Percentiles rank a stretch among this genome's conserved stretches.
Evolutionary conservation across 92 coral and sea anemone species (phyloP).

Genomic region (Actinostola sp.): DNA sequence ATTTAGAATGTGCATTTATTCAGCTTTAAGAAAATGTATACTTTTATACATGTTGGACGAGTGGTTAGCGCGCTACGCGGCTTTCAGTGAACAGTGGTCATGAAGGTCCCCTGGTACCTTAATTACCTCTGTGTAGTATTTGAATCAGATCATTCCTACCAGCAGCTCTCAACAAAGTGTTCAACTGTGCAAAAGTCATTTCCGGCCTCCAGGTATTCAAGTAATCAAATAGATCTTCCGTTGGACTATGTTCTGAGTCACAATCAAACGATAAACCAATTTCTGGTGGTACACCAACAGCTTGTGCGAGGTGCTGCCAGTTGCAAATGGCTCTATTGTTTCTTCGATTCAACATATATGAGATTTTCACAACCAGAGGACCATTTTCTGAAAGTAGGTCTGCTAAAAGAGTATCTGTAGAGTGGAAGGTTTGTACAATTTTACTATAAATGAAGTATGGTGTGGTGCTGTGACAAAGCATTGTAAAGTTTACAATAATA

Average conservation of each 20-base stretch:
- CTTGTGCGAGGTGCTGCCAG: conserved; percentile 57
- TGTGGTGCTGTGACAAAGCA: no score
- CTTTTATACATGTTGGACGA: no score
- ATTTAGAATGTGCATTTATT: no score
- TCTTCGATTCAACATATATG: conserved; percentile 37
- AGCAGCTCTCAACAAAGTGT: conserved; percentile 17
- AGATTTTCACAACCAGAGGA: conserved; percentile 17
- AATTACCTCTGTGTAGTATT: conserved; percentile 30
- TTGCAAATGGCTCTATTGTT: conserved; percentile 27
- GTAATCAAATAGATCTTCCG: conserved; percentile 41
- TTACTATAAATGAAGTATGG: background rate
- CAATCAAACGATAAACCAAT: conserved; percentile 31
- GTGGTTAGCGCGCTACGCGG: no score
- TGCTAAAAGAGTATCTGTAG: conserved; percentile 26
- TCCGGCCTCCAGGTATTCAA: conserved; percentile 15
- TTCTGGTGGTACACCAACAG: conserved; percentile 23
- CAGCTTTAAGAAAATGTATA: no score
- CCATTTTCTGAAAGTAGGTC: conserved; percentile 3
- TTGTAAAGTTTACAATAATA: no score
- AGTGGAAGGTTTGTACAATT: background rate
- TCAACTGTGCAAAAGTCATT: conserved; percentile 38
- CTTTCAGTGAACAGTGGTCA: no score
- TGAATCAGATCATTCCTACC: conserved; percentile 44
- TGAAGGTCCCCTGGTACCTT: no score
- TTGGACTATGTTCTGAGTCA: conserved; percentile 53